Conservation (phyloP, 2,888 invertebrate species). For the Ptilodon capucinus region DNA sequence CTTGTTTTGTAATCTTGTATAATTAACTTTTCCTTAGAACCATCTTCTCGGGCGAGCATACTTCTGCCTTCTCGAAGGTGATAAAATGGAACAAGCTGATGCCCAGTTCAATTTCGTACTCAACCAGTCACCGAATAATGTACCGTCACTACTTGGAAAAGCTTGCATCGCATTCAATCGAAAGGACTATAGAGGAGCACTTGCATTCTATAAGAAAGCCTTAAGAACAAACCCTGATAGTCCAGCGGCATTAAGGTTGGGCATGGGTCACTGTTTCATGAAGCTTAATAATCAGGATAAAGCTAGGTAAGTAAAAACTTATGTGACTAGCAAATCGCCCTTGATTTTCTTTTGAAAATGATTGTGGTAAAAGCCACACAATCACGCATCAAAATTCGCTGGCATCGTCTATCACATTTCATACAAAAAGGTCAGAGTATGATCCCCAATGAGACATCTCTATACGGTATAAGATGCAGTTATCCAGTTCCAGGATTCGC, state of each 20-base stretch:
- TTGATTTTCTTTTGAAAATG: too few species aligned
- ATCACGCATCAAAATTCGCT: too few species aligned
- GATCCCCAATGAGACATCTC: too few species aligned
- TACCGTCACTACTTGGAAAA: conserved; percentile 98
- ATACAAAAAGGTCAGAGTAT: too few species aligned
- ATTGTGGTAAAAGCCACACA: too few species aligned
- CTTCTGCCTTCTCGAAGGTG: conserved; percentile 98
- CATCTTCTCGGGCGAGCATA: conserved; percentile 99
- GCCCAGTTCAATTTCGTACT: conserved; percentile 99
- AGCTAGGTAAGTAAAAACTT: conserved; percentile 86
- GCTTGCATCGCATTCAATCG: conserved; percentile 99
- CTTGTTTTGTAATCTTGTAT: too few species aligned
- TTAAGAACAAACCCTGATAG: conserved; percentile 97
- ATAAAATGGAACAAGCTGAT: conserved; percentile 99
- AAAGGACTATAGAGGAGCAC: conserved; percentile 96
- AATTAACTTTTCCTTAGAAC: conserved; percentile 82
- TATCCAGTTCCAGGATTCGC: too few species aligned
- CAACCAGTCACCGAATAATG: conserved; percentile 97
- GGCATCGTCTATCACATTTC: too few species aligned
- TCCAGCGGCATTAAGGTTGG: conserved; percentile 97
- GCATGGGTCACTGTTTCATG: conserved; percentile 99
- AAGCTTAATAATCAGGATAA: conserved; percentile 97
- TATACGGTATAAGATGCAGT: too few species aligned
- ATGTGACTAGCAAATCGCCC: too few species aligned
- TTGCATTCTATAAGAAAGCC: conserved; percentile 99